phyloP scores from a whole-genome alignment of 2,888 invertebrate genomes.

The Beris morrisii region DNA sequence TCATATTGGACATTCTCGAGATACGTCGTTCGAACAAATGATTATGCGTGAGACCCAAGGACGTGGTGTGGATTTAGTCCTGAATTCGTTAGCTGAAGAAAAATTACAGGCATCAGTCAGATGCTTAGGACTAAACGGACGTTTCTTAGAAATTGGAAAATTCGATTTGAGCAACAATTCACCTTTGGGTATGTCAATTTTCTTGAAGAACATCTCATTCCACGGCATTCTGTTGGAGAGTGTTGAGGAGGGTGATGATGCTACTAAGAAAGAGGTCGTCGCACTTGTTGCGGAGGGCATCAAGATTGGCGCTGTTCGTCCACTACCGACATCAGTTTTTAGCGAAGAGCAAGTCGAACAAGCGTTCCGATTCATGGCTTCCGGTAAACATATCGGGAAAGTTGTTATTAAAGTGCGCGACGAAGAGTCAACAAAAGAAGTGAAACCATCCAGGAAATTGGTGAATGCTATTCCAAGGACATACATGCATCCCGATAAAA shows the following conservation, averaged over 20 bases:
- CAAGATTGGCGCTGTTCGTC: conserved; percentile 81
- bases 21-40: conserved; percentile 88
- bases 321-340: conserved; percentile 87
- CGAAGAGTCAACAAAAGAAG: conserved; percentile 65
- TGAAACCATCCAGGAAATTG: conserved; percentile 61
- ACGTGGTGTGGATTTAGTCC: conserved; percentile 88
- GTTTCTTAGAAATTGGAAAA: conserved; percentile 98
- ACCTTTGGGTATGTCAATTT: conserved; percentile 83
- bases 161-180: conserved; percentile 90
- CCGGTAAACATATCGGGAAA: conserved; percentile 97
- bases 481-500: conserved; percentile 77
- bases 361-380: conserved; percentile 92
- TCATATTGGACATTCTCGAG: conserved; percentile 89
- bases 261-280: conserved; percentile 76
- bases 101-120: conserved; percentile 92
- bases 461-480: conserved; percentile 83
- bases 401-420: conserved; percentile 87
- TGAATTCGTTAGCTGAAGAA: conserved; percentile 96
- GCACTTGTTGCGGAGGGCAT: conserved; percentile 83
- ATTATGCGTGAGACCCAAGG: conserved; percentile 83
- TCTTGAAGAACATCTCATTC: conserved; percentile 94
- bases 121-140: conserved; percentile 87
- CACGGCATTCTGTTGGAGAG: conserved; percentile 96
- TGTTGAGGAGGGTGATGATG: conserved; percentile 73
- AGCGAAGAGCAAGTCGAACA: conserved; percentile 85